Evolutionary conservation across 2,888 invertebrate species (phyloP).

Genomic region (Lasioglossum calceatum): DNA sequence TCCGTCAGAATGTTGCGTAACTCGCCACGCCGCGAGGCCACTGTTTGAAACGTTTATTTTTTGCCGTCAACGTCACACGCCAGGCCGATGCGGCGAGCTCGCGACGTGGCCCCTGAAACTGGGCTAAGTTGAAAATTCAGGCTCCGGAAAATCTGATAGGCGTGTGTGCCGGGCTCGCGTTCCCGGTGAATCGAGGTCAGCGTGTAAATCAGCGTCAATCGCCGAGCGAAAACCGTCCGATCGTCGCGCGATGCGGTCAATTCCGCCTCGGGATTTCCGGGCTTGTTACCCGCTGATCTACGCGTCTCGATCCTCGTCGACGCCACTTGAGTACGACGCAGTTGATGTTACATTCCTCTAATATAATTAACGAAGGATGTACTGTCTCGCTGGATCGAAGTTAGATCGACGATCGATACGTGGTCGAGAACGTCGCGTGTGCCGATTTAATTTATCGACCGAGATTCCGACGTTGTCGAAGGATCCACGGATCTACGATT

Average conservation of each 20-base stretch:
- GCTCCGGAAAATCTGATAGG: neutral
- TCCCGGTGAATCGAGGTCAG: neutral
- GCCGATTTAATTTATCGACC: neutral
- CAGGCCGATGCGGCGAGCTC: neutral
- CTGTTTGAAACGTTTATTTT: neutral
- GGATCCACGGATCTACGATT: neutral
- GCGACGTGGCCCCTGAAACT: neutral
- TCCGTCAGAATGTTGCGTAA: neutral
- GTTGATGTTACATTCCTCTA: neutral
- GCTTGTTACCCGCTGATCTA: neutral
- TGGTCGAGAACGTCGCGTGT: neutral
- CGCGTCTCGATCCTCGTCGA: neutral
- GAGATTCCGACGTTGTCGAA: neutral
- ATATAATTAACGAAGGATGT: neutral
- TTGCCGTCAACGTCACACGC: neutral
- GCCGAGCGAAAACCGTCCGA: neutral
- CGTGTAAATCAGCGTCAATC: neutral
- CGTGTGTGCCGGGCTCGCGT: neutral
- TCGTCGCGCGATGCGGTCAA: neutral
- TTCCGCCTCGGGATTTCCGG: neutral
- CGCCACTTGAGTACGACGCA: neutral
- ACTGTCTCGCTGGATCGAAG: neutral
- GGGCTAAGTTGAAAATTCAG: slow-evolving; percentile 1
- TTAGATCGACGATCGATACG: neutral
- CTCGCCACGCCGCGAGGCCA: neutral